Evolutionary conservation across 1,140 invertebrate genomes (phyloP).

Genomic region (Lordiphosa mommai): DNA sequence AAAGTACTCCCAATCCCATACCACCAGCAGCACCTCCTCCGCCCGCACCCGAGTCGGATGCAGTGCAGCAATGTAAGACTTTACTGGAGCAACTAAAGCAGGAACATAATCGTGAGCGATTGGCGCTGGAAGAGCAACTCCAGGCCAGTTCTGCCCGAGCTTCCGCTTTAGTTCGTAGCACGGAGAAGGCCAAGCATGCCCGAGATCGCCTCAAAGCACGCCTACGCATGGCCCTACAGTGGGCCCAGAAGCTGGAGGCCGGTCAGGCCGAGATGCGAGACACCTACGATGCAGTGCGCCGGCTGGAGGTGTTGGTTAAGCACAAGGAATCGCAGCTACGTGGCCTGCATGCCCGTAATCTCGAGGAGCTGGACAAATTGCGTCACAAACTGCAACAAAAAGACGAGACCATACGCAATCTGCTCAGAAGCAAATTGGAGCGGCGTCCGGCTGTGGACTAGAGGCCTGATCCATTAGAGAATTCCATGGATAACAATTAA

Average conservation of each 20-base stretch:
- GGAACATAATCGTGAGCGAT: constrained; percentile 82
- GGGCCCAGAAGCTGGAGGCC: constrained; percentile 72
- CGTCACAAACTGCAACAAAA: constrained; percentile 68
- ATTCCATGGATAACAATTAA: constrained; percentile 53
- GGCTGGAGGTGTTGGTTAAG: constrained; percentile 68
- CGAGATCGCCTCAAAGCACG: constrained; percentile 67
- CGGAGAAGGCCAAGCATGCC: constrained; percentile 63
- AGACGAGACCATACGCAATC: constrained; percentile 69
- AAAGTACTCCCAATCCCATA: constrained; percentile 57
- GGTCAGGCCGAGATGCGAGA: constrained; percentile 60
- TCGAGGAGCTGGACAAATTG: constrained; percentile 68
- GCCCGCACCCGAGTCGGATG: constrained; percentile 78
- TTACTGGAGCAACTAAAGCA: constrained; percentile 84
- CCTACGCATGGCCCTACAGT: constrained; percentile 68
- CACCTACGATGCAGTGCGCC: constrained; percentile 70
- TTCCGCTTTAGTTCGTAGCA: constrained; percentile 29
- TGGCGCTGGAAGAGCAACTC: constrained; percentile 32
- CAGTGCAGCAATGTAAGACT: constrained; percentile 83
- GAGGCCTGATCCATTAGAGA: background rate
- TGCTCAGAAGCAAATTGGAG: constrained; percentile 52
- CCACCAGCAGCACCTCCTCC: constrained; percentile 38
- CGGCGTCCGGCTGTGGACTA: constrained; percentile 54
- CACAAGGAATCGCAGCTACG: constrained; percentile 77
- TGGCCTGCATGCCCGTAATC: constrained; percentile 59
- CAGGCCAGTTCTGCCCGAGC: constrained; percentile 25